Percentiles rank a stretch among this genome's conserved stretches.
phyloP scores from a whole-genome alignment of 2,113 vertebrate genomes.

The Nannobrachium achirus region DNA sequence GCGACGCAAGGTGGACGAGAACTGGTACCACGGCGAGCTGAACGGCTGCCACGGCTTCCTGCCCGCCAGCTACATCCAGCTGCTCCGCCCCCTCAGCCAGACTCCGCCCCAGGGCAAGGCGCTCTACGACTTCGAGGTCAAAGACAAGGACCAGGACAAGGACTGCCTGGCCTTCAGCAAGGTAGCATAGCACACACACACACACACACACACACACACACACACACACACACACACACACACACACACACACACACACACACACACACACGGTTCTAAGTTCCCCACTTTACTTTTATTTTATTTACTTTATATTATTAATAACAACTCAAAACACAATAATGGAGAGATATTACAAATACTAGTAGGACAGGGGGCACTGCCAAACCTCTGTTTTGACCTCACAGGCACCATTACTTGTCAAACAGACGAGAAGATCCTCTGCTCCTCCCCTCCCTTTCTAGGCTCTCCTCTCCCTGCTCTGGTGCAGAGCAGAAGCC shows the following conservation, averaged over 20 bases:
- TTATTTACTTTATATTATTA: too few species aligned
- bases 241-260: not conserved
- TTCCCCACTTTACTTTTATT: too few species aligned
- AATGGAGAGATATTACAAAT: too few species aligned
- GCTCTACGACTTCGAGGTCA: constrained; percentile 98
- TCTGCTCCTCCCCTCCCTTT: too few species aligned
- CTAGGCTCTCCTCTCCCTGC: too few species aligned
- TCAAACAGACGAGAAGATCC: too few species aligned
- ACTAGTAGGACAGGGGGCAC: too few species aligned
- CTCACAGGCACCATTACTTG: too few species aligned
- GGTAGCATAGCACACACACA: constrained; percentile 81
- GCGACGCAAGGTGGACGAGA: constrained; percentile 92
- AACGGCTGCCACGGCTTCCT: constrained; percentile 93
- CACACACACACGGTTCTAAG: too few species aligned
- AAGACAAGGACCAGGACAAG: constrained; percentile 97
- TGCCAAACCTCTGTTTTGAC: too few species aligned
- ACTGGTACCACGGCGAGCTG: constrained; percentile 97
- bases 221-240: constrained; percentile 15
- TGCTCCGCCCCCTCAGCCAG: constrained; percentile 89
- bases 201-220: constrained; percentile 11
- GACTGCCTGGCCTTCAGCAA: constrained; percentile 97
- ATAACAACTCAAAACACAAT: too few species aligned
- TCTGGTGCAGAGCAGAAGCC: too few species aligned
- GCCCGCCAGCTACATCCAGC: constrained; percentile 95
- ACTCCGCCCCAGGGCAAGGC: constrained; percentile 95